These are phyloP conservation scores for Tyria jacobaeae DNA, from an alignment of 2,888 invertebrate genomes.

Conservation along the genomic window DNA sequence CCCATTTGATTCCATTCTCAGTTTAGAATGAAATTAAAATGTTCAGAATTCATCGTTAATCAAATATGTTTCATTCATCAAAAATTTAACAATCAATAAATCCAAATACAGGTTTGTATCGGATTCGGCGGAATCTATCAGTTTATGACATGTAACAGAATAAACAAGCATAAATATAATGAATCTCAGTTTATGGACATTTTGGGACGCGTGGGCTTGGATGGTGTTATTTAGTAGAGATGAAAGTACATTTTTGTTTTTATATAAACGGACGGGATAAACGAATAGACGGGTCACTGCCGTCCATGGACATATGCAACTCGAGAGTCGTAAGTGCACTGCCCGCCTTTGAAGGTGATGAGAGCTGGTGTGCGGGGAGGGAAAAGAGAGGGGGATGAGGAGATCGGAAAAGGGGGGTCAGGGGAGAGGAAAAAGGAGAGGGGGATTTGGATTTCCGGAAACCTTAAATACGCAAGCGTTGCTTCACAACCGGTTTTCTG, in stretches of 20 bases:
- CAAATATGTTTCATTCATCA: slow-evolving; percentile 41
- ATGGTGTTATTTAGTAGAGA: slow-evolving; percentile 23
- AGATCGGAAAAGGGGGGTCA: too few species aligned
- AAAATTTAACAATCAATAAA: slow-evolving; percentile 33
- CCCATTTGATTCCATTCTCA: slow-evolving; percentile 14
- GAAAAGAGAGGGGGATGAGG: too few species aligned
- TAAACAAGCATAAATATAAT: slow-evolving; percentile 68
- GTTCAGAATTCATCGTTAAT: slow-evolving; percentile 15
- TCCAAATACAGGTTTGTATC: slow-evolving; percentile 30
- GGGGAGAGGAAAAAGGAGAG: too few species aligned
- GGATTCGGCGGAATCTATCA: slow-evolving; percentile 43
- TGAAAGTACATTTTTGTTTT: not conserved
- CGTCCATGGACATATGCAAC: too few species aligned
- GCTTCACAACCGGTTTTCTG: too few species aligned
- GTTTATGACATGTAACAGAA: slow-evolving; percentile 58
- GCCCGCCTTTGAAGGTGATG: too few species aligned
- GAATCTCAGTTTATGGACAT: slow-evolving; percentile 58
- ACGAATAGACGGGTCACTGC: too few species aligned
- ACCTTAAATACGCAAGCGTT: too few species aligned
- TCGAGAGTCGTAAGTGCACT: too few species aligned
- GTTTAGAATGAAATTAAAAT: slow-evolving; percentile 18
- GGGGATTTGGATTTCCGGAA: too few species aligned
- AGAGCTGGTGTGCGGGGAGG: too few species aligned
- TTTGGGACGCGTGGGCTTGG: slow-evolving; percentile 60
- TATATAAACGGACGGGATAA: too few species aligned